Base-by-base conservation (phyloP, 2,797 vertebrate species). In the Dromococcyx pavoninus region DNA sequence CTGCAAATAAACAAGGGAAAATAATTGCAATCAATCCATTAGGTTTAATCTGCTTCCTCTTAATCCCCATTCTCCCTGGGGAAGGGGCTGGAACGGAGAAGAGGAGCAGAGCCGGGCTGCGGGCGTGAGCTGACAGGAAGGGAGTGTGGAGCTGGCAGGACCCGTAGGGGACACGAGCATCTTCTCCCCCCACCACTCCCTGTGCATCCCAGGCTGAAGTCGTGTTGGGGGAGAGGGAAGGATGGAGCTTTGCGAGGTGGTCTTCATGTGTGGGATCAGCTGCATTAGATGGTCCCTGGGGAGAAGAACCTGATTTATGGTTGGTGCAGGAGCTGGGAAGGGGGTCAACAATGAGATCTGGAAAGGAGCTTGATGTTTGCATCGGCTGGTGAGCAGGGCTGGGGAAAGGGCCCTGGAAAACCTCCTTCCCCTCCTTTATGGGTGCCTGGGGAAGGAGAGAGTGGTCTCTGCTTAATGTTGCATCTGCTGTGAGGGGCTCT, bases 11-110 rank as follows among this genome's bases (percentile, higher is more conserved):
- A 92, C 93, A 72, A 83, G 86, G 83, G 85, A 33, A 77, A 89
- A 91, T 86, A 81, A 95, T 83, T 93, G 86, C 84, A 85, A 94
- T 78, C 67, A 77, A 91, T 41, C 84, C 91, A 88, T 95, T 94
- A 93, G 72, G 74, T 83, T 87, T 93, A 89, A 95, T 90, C 94
- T 87, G 88, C 78, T 95, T 93, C 82, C 86, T 91, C 94, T 93
- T 94, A 94, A 96, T 91, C 82, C 80, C 60, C 51, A 8, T 14
- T 51, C 69, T 95, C 90, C 91, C 39, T 50, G 80, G 88, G 91
- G 84, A 79, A 46, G 51, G 7, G 19, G 65, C 41, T 74, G 85
- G 61, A 51, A 46, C 0, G 4, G 74, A 43, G 67, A 27, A 66
- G 33, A 44, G 64, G 41, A 76, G 62, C 27, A 1, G 62, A 60